These are phyloP conservation scores for Aurelia aurita DNA, from an alignment of 30 jellyfish, hydroid and myxozoan genomes.

Conservation along the genomic window DNA sequence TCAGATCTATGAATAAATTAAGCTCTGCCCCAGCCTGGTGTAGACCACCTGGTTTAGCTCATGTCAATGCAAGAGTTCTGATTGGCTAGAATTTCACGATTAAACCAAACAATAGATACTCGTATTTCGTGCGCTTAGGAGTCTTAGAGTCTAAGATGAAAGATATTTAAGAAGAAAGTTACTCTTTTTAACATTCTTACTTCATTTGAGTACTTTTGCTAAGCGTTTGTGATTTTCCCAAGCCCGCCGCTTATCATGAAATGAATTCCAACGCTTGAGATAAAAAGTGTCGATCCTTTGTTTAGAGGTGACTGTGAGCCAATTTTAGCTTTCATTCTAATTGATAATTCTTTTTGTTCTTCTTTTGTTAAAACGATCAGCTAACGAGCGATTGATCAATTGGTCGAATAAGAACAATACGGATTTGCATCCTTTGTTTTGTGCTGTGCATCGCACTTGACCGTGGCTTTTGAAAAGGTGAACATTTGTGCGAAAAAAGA, in stretches of 20 bases:
- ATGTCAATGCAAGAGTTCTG: neutral
- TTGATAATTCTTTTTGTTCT: conserved; percentile 49
- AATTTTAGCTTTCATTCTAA: conserved; percentile 49
- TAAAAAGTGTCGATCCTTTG: conserved; percentile 37
- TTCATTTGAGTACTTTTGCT: too few species aligned
- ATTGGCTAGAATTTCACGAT: conserved; percentile 31
- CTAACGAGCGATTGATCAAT: conserved; percentile 41
- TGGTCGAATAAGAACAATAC: conserved; percentile 43
- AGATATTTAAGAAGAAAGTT: too few species aligned
- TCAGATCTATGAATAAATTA: conserved; percentile 56
- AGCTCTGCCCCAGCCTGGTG: conserved; percentile 79
- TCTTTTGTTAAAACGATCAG: conserved; percentile 35
- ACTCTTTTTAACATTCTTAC: too few species aligned
- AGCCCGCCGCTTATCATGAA: too few species aligned
- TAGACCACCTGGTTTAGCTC: conserved; percentile 56
- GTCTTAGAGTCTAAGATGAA: neutral
- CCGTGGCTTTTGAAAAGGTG: conserved; percentile 48
- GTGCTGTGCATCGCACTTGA: conserved; percentile 55
- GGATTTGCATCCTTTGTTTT: conserved; percentile 64
- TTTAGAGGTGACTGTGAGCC: conserved; percentile 25
- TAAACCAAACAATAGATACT: neutral
- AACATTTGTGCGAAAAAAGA: conserved; percentile 71
- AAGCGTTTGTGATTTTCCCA: neutral
- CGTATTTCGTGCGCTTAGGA: conserved; percentile 4
- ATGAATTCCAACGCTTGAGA: conserved; percentile 15